Evolutionary conservation across 2,797 vertebrate species (phyloP), one percentile per base, ranked within the genome.

Genomic region (Danionella dracula): DNA sequence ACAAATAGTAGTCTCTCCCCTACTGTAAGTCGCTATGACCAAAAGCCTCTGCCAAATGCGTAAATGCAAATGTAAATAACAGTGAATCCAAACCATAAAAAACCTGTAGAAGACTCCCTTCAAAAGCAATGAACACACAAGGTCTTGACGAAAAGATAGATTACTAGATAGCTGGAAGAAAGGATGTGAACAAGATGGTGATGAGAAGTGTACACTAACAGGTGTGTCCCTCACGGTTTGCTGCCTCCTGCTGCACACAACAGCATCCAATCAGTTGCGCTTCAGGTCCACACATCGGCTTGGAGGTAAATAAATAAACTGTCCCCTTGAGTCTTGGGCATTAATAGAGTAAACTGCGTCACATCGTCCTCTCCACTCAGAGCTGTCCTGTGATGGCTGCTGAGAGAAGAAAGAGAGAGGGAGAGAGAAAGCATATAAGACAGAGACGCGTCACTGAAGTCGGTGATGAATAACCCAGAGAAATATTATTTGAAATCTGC

Each of bases 291-390:
- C 78, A 79, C 79, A 82, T 80, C 77, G 81, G 70, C 81, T 77
- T 72, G 61, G 66, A 77, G 68, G 75, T 77, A 82, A 83, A 81
- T 82, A 79, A 82, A 81, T 75, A 80, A 81, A 68, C 8, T 80
- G 79, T 80, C 73, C 86, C 46, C 85, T 79, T 84, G 88, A 86
- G 86, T 86, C 81, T 82, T 74, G 61, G 73, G 76, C 85, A 88
- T 89, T 89, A 89, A 87, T 88, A 86, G 86, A 85, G 82, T 88
- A 89, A 90, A 90, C 83, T 83, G 83, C 81, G 83, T 88, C 81
- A 85, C 76, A 86, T 88, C 79, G 82, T 66, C 76, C 70, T 76
- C 75, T 71, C 77, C 72, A 70, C 81, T 84, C 84, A 85, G 87
- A 90, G 86, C 89, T 89, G 88, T 84, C 84, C 82, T 56, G 75